These are phyloP conservation scores for Aromia moschata DNA, from an alignment of 2,888 invertebrate genomes.

Conservation along the genomic window DNA sequence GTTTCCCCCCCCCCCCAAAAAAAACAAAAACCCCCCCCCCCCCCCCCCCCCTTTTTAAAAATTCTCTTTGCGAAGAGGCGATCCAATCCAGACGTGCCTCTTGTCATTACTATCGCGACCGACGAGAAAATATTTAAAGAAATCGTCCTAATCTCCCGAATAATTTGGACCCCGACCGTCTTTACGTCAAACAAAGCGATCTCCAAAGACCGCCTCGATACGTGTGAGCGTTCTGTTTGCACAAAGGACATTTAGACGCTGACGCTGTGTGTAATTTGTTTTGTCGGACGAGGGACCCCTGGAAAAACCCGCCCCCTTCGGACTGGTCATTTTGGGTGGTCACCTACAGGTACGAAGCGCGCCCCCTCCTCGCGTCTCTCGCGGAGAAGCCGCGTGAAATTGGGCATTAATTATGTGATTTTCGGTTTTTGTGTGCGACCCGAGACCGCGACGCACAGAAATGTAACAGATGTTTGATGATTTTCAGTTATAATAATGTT, in stretches of 20 bases:
- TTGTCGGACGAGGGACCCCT: too few species aligned
- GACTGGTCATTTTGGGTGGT: constrained; percentile 46
- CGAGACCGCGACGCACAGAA: constrained; percentile 25
- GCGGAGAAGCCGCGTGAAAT: constrained; percentile 46
- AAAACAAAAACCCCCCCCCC: too few species aligned
- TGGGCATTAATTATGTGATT: constrained; percentile 49
- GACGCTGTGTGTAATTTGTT: constrained; percentile 33
- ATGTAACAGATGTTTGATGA: constrained; percentile 30
- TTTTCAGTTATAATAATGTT: constrained; percentile 24
- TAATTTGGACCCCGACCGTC: too few species aligned
- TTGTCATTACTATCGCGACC: too few species aligned
- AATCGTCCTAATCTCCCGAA: too few species aligned
- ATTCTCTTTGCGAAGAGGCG: too few species aligned
- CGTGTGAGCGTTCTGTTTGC: constrained; percentile 44
- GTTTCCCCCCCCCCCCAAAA: too few species aligned
- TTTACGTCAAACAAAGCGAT: constrained; percentile 24
- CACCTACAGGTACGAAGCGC: constrained; percentile 37
- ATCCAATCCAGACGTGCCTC: too few species aligned
- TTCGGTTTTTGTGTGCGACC: constrained; percentile 31
- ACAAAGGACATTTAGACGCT: constrained; percentile 39
- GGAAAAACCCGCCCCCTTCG: constrained; percentile 40
- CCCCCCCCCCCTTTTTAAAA: too few species aligned
- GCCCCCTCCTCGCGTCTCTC: constrained; percentile 25
- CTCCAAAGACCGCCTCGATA: constrained; percentile 32
- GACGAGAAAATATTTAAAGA: too few species aligned